phyloP scores from a whole-genome alignment of 2,113 vertebrate genomes.

The Canis aureus region DNA sequence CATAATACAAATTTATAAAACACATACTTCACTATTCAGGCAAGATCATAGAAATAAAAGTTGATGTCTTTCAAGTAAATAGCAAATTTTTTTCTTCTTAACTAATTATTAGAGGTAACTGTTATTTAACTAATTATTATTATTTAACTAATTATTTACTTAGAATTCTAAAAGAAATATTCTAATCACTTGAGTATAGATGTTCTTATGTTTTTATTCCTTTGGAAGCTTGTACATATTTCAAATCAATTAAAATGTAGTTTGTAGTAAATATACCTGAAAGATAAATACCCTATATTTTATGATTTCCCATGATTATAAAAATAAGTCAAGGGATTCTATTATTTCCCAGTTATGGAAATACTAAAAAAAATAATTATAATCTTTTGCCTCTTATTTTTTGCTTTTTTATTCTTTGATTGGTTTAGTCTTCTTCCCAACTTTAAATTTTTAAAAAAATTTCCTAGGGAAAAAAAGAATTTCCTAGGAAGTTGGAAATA shows the following conservation, averaged over 20 bases:
- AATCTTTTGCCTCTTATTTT: background rate
- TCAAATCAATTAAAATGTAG: slow-evolving; percentile 21
- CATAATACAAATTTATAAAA: background rate
- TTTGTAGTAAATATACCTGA: background rate
- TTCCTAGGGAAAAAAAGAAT: background rate
- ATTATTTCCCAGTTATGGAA: background rate
- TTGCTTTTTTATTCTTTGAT: background rate
- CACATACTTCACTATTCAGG: background rate
- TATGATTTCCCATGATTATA: background rate
- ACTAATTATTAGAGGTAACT: background rate
- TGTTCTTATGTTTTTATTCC: background rate
- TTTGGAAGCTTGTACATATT: slow-evolving; percentile 16
- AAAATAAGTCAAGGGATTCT: background rate
- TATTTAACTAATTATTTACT: slow-evolving; percentile 37
- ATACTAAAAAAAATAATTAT: background rate
- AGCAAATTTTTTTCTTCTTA: slow-evolving; percentile 24
- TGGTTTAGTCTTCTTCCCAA: background rate
- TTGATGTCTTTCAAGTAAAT: background rate
- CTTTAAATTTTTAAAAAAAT: slow-evolving; percentile 34
- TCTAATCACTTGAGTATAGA: background rate
- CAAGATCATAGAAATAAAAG: background rate
- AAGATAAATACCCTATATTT: background rate
- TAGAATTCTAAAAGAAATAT: slow-evolving; percentile 8
- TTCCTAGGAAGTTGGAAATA: background rate
- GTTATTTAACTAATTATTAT: slow-evolving; percentile 29